Percentiles rank a stretch among this genome's conserved stretches.
These are phyloP conservation scores for Enoplosus armatus DNA, from an alignment of 2,797 vertebrate genomes.

Conservation along the genomic window DNA sequence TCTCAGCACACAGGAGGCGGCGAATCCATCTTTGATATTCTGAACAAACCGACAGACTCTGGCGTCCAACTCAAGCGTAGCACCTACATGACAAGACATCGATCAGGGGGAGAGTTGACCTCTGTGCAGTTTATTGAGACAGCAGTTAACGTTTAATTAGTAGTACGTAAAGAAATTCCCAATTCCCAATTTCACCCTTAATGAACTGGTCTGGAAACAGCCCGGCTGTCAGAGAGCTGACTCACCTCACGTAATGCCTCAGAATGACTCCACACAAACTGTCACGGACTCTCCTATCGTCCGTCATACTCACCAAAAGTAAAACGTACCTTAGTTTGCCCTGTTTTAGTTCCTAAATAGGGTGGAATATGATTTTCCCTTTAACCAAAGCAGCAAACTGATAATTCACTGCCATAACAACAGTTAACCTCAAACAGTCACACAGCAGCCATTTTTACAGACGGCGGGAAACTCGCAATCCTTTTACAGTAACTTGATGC, in stretches of 20 bases:
- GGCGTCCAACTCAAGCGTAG: background rate
- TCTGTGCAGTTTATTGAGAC: background rate
- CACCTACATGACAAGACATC: background rate
- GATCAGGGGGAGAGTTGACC: background rate
- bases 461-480: background rate
- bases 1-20: background rate
- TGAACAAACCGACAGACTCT: conserved; percentile 17
- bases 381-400: background rate
- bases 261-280: background rate
- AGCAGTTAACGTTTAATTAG: background rate
- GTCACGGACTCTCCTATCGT: no score
- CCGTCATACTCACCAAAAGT: no score
- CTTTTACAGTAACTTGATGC: background rate
- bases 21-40: background rate
- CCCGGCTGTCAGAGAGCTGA: background rate
- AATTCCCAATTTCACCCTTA: background rate
- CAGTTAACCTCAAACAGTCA: background rate
- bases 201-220: background rate
- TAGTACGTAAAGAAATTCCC: background rate
- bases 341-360: background rate
- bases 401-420: background rate
- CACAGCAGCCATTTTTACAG: background rate
- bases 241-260: background rate
- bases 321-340: background rate
- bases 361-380: background rate